phyloP scores from a whole-genome alignment of 2,113 vertebrate species.

The Haemorhous mexicanus region DNA sequence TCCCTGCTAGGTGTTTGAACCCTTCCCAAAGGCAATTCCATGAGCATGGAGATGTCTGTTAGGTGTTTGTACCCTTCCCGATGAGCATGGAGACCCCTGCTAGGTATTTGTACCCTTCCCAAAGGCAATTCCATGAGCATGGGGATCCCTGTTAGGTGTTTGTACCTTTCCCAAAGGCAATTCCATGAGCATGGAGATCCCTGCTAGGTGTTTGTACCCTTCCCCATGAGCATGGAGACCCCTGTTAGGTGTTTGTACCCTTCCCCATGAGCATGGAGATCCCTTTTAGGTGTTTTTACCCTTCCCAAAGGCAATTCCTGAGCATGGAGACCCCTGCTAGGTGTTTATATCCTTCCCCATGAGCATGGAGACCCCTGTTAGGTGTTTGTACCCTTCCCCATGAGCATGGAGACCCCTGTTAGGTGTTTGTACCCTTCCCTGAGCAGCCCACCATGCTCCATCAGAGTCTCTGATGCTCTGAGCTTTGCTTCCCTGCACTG shows the following conservation, averaged over 20 bases:
- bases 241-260: neutral
- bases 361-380: neutral
- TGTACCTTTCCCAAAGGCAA: too few species aligned
- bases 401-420: fast-evolving
- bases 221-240: fast-evolving
- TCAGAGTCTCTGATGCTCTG: neutral
- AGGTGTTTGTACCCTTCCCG: neutral
- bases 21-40: too few species aligned
- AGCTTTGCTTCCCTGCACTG: neutral
- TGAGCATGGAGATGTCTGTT: neutral
- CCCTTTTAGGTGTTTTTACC: too few species aligned
- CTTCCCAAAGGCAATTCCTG: too few species aligned
- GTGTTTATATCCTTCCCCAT: too few species aligned
- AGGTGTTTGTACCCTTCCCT: neutral
- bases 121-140: too few species aligned
- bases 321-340: too few species aligned
- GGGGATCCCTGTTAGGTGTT: too few species aligned
- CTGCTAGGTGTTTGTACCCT: too few species aligned
- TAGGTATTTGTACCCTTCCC: neutral
- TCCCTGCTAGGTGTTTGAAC: too few species aligned
- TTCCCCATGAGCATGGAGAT: too few species aligned
- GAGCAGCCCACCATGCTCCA: neutral
- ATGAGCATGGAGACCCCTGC: fast-evolving
- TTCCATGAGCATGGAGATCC: too few species aligned
- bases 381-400: neutral